Percentiles rank a stretch among this genome's conserved stretches.
Conservation (phyloP, 2,113 vertebrate genomes). For the Numida meleagris region DNA sequence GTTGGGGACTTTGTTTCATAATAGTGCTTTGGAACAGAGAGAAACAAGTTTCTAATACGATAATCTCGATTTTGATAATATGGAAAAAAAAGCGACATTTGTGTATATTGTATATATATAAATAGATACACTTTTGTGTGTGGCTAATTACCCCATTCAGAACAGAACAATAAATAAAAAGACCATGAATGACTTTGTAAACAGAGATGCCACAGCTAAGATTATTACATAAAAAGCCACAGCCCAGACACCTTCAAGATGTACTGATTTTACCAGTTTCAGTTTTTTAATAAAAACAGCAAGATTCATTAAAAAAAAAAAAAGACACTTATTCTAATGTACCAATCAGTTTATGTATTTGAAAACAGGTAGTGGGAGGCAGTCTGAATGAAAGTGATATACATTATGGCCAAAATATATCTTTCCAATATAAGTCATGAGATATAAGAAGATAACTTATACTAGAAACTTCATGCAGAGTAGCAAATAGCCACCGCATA, state of each 20-base stretch:
- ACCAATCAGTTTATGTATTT: background rate
- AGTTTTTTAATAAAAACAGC: background rate
- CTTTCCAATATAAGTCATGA: background rate
- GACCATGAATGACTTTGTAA: background rate
- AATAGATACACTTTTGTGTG: background rate
- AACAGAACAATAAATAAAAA: background rate
- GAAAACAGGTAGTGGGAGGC: background rate
- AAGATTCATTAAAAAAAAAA: background rate
- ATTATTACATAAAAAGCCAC: background rate
- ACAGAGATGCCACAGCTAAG: background rate
- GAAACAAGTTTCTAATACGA: background rate
- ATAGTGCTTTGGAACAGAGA: background rate
- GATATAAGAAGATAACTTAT: background rate
- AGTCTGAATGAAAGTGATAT: background rate
- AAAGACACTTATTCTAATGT: background rate
- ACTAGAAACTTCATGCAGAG: background rate
- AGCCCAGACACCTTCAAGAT: background rate
- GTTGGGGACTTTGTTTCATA: background rate
- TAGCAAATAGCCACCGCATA: background rate
- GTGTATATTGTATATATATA: background rate
- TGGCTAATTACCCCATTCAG: background rate
- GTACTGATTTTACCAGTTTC: background rate
- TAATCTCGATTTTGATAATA: background rate
- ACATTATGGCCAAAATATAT: background rate
- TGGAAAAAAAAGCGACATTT: rapidly evolving